phyloP scores from a whole-genome alignment of 2,797 vertebrate genomes.

The Chelonia mydas region DNA sequence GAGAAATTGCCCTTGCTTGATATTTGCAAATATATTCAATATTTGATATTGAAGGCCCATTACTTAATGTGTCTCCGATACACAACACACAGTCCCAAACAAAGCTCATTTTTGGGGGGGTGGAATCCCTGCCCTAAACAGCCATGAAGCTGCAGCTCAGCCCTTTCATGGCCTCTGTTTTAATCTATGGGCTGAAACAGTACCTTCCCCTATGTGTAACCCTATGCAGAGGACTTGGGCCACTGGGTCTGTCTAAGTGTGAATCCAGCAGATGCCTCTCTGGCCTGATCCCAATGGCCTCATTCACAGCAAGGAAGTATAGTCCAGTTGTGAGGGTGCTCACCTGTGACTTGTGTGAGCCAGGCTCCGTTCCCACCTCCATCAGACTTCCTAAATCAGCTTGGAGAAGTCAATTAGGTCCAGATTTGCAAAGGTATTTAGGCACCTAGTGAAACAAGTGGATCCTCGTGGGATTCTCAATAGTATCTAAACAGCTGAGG shows the following conservation, averaged over 20 bases:
- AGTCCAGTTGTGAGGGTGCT: background rate
- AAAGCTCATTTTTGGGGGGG: background rate
- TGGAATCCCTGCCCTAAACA: background rate
- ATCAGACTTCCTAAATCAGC: background rate
- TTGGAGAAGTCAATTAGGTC: background rate
- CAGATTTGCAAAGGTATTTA: no score
- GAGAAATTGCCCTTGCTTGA: background rate
- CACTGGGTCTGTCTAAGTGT: background rate
- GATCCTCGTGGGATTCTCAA: background rate
- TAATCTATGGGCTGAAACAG: background rate
- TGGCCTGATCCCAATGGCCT: background rate
- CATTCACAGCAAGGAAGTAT: background rate
- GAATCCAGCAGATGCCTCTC: background rate
- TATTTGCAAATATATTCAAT: background rate
- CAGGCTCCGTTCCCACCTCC: background rate
- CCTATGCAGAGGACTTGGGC: background rate
- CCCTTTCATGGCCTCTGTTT: background rate
- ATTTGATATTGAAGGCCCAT: background rate
- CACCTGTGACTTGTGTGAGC: background rate
- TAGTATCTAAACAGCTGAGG: background rate
- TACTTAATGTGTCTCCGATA: background rate
- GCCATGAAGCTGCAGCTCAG: background rate
- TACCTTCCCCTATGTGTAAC: no score
- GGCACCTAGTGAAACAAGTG: background rate
- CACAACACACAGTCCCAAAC: background rate